Evolutionary conservation across 2,113 vertebrate species (phyloP).

Genomic region (Antennarius striatus): DNA sequence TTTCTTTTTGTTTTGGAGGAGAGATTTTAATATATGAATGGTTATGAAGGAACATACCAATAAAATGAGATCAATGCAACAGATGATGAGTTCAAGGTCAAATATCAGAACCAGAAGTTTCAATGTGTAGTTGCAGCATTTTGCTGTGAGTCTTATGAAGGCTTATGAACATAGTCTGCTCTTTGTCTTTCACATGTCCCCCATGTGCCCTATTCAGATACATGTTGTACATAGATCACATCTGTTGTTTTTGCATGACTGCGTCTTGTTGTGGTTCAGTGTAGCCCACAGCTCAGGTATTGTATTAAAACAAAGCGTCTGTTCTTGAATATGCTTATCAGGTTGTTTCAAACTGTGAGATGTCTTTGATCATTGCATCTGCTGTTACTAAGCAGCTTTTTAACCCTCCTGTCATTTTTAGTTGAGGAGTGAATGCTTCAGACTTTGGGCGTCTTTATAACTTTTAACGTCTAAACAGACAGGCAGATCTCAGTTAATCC

Average conservation of each 20-base stretch:
- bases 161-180: too few species aligned
- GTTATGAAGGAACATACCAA: too few species aligned
- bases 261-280: neutral
- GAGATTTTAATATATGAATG: too few species aligned
- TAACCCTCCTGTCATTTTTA: slow-evolving; percentile 1
- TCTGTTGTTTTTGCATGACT: neutral
- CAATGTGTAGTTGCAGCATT: too few species aligned
- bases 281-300: slow-evolving; percentile 9
- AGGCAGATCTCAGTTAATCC: slow-evolving; percentile 22
- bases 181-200: neutral
- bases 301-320: slow-evolving; percentile 17
- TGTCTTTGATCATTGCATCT: slow-evolving; percentile 10
- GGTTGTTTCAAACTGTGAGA: slow-evolving; percentile 12
- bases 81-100: too few species aligned
- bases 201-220: neutral
- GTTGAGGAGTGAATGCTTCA: slow-evolving; percentile 12
- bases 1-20: too few species aligned
- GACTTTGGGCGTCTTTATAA: slow-evolving; percentile 14
- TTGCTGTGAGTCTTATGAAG: too few species aligned
- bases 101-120: too few species aligned
- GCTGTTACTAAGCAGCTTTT: slow-evolving; percentile 14
- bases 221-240: too few species aligned
- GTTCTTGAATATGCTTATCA: slow-evolving; percentile 16
- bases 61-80: too few species aligned
- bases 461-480: slow-evolving; percentile 30